These are phyloP conservation scores for Hippocampus guttulatus DNA, from an alignment of 2,113 vertebrate genomes.

Conservation along the genomic window DNA sequence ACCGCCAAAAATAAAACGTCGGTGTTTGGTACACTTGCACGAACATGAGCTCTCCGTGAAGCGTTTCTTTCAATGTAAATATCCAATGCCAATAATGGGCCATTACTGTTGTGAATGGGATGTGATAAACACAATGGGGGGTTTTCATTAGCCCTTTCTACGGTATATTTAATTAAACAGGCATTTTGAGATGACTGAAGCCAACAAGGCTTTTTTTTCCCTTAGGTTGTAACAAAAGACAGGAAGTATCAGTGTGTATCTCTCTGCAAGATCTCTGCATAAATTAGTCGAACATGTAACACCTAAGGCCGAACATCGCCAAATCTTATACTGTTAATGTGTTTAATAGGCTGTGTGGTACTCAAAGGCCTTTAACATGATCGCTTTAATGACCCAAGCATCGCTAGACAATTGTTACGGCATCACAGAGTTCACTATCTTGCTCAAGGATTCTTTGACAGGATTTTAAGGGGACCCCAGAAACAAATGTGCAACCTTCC, in stretches of 20 bases:
- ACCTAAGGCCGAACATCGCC: not conserved
- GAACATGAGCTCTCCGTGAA: not conserved
- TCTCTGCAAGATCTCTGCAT: no score
- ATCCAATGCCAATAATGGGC: not conserved
- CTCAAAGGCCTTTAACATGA: not conserved
- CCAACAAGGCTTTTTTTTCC: no score
- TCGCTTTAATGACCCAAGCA: not conserved
- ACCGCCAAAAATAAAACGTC: conserved; percentile 41
- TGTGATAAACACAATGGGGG: not conserved
- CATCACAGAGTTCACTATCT: not conserved
- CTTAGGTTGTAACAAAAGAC: no score
- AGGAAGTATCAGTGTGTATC: no score
- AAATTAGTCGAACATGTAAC: not conserved
- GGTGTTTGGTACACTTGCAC: not conserved
- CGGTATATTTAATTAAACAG: no score
- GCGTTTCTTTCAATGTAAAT: not conserved
- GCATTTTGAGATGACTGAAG: no score
- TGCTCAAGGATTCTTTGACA: not conserved
- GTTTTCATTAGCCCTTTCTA: not conserved
- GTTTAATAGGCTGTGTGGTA: not conserved
- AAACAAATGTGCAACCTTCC: not conserved
- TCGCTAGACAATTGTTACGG: not conserved
- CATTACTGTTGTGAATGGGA: not conserved
- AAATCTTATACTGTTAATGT: not conserved
- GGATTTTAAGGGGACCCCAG: not conserved